phyloP scores from a whole-genome alignment of 2,888 invertebrate species.

The Busseola fusca region DNA sequence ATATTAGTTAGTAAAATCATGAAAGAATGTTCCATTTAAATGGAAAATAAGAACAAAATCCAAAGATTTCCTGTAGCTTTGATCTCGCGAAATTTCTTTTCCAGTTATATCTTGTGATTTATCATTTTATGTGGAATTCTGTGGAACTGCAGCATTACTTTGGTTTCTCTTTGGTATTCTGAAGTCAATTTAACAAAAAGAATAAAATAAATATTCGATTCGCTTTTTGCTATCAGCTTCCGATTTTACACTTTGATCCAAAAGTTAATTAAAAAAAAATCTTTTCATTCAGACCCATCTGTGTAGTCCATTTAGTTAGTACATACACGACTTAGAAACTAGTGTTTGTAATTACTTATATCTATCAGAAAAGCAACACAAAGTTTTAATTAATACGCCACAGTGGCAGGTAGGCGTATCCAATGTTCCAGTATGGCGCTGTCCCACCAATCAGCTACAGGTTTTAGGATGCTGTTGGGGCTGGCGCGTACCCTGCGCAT shows the following conservation, averaged over 20 bases:
- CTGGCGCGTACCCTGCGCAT: too few species aligned
- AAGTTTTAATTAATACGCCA: too few species aligned
- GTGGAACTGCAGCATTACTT: conserved; percentile 10
- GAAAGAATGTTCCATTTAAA: conserved; percentile 22
- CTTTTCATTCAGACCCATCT: too few species aligned
- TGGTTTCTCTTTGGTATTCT: conserved; percentile 14
- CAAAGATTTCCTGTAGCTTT: conserved; percentile 33
- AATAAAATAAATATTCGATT: conserved; percentile 1
- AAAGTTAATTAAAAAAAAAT: neutral
- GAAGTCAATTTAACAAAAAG: conserved; percentile 12
- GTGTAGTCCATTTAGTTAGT: too few species aligned
- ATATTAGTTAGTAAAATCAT: conserved; percentile 7
- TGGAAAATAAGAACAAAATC: conserved; percentile 15
- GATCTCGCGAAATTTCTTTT: conserved; percentile 31
- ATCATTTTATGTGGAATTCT: conserved; percentile 5
- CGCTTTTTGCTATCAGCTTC: neutral
- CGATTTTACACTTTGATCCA: neutral
- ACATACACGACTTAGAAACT: too few species aligned
- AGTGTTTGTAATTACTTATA: too few species aligned
- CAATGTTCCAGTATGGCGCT: too few species aligned
- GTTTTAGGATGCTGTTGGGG: too few species aligned
- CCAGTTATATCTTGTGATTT: conserved; percentile 30
- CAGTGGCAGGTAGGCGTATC: too few species aligned
- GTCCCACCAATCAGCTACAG: too few species aligned
- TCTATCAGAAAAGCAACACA: too few species aligned